Conservation (phyloP, 2,113 vertebrate species). For the Archocentrus centrarchus region DNA sequence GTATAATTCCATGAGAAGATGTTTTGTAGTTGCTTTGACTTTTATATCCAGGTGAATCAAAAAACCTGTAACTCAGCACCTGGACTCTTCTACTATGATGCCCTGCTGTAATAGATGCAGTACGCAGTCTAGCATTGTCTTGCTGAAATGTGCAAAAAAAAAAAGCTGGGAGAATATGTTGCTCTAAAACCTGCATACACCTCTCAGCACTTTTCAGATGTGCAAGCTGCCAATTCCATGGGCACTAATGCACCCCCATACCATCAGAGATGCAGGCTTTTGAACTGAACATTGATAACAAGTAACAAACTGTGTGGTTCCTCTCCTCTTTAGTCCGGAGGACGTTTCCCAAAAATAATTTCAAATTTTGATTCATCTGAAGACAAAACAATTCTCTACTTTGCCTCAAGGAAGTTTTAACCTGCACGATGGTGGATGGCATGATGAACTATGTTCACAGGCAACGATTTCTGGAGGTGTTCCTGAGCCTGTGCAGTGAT, state of each 20-base stretch:
- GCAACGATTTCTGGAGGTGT: too few relatives aligned
- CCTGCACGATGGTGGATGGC: too few relatives aligned
- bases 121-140: not conserved
- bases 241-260: not conserved
- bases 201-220: not conserved
- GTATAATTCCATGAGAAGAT: not conserved
- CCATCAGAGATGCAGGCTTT: not conserved
- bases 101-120: not conserved
- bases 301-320: too few relatives aligned
- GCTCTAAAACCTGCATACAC: not conserved
- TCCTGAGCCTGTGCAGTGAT: rapidly evolving
- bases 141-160: not conserved
- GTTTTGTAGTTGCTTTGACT: not conserved
- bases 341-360: too few relatives aligned
- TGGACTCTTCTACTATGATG: not conserved
- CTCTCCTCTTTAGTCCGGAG: too few relatives aligned
- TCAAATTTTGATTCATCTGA: too few relatives aligned
- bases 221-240: not conserved
- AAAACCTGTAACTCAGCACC: not conserved
- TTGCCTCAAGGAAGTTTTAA: too few relatives aligned
- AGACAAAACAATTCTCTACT: too few relatives aligned
- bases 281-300: too few relatives aligned
- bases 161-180: not conserved
- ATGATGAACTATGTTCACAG: too few relatives aligned
- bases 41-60: not conserved